Base-by-base conservation (phyloP, 2,888 invertebrate genomes). In the Eristalis intricaria region DNA sequence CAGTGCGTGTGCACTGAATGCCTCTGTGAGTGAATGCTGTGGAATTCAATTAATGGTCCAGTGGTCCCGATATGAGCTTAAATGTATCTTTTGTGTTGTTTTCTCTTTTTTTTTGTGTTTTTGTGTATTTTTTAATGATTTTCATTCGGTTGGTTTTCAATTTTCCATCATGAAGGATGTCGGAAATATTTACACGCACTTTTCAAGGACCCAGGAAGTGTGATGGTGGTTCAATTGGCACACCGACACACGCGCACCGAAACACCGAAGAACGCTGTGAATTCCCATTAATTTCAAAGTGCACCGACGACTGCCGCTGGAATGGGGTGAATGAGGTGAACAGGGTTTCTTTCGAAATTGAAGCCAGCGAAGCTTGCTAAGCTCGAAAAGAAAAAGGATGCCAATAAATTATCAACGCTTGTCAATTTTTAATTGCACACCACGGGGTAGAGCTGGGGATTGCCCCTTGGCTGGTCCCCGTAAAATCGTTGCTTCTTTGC, bases 401-500 rank as follows among this genome's bases (percentile, higher is more conserved):
- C 80, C 82, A 88, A 89, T 89, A 89, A 89, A 89, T 89, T 89
- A 89, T 89, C 89, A 89, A 89, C 89, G 89, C 82, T 88, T 89
- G 89, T 89, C 89, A 89, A 89, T 89, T 89, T 89, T 89, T 89
- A 89, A 89, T 89, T 89, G 89, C 89, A 84, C 89, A 80, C 73
- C 29, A 63, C n/a, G 29, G 63, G 32, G 63, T 63, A n/a, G 32
- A 63, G 23, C 7, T 3, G 43, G 15, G 29, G 23, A 61, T 61
- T 61, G 61, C 61, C 5, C 23, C 63, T 4, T 19, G 50, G 50
- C 15, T 15, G 43, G 43, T 43, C n/a, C 43, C 43, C 43, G 61
- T 61, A 22, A 61, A 61, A 15, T 43, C 43, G 43, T 43, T 38
- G 38, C 38, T 38, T 26, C 4, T 13, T 8, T 13, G 43, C 43